These are phyloP conservation scores for Kuschelorhynchus macadamiae DNA, from an alignment of 2,888 invertebrate species.

Conservation along the genomic window DNA sequence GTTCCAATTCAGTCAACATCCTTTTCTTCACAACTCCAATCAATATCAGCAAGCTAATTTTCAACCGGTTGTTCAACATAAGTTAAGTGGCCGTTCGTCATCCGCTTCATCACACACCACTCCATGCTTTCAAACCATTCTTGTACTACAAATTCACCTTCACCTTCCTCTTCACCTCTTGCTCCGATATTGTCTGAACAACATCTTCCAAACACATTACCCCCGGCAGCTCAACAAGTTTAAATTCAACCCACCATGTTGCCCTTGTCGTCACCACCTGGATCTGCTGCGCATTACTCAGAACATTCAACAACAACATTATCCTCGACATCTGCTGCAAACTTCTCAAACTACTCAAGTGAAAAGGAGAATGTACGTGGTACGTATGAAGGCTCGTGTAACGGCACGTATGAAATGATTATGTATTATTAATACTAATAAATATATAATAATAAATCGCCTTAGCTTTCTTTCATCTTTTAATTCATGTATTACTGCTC, in stretches of 20 bases:
- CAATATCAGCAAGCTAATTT: constrained; percentile 6
- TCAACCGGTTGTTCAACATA: background rate
- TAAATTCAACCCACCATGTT: constrained; percentile 1
- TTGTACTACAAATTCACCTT: constrained; percentile 8
- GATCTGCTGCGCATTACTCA: constrained; percentile 6
- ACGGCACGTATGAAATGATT: background rate
- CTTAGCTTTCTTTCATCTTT: constrained; percentile 17
- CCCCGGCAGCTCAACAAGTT: constrained; percentile 1
- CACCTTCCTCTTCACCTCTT: constrained; percentile 1
- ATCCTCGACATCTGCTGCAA: constrained; percentile 13
- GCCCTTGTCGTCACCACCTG: constrained; percentile 5
- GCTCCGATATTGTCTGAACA: constrained; percentile 3
- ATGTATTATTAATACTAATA: background rate
- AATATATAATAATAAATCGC: background rate
- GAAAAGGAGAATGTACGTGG: constrained; percentile 17
- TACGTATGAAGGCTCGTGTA: constrained; percentile 2
- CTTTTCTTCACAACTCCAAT: constrained; percentile 3
- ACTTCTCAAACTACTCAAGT: constrained; percentile 4
- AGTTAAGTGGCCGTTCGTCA: background rate
- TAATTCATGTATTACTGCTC: constrained; percentile 24
- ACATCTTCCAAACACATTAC: background rate
- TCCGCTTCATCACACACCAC: constrained; percentile 3
- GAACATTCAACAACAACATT: constrained; percentile 13
- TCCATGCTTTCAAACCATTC: constrained; percentile 7
- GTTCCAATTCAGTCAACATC: constrained; percentile 9